Evolutionary conservation across 2,797 vertebrate genomes (phyloP).

Genomic region (Falco biarmicus): DNA sequence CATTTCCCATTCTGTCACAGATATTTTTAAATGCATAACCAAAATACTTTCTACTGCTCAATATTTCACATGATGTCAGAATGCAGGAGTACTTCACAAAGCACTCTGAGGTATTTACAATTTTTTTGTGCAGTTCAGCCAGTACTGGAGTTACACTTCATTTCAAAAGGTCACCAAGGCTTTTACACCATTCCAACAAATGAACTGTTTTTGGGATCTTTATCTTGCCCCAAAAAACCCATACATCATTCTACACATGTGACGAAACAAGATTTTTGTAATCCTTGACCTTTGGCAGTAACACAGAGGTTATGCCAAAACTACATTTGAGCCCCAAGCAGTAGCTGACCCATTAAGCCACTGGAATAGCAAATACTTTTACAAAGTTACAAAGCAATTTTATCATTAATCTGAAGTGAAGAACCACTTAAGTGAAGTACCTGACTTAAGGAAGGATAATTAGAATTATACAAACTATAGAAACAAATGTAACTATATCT

Average conservation of each 20-base stretch:
- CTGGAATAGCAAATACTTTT: not conserved
- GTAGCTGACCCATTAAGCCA: not conserved
- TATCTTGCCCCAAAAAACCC: not conserved
- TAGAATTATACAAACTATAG: not conserved
- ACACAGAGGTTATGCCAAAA: not conserved
- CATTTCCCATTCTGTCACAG: not conserved
- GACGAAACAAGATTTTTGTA: not conserved
- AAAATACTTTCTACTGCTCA: not conserved
- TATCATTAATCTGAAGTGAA: not conserved
- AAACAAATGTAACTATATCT: not conserved
- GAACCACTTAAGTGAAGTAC: not conserved
- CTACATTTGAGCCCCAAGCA: not conserved
- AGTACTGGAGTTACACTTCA: not conserved
- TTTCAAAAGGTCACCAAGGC: conserved; percentile 6
- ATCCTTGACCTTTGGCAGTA: not conserved
- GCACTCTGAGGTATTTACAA: not conserved
- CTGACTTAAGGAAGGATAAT: not conserved
- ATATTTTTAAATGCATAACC: not conserved
- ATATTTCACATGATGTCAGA: not conserved
- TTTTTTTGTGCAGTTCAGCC: not conserved
- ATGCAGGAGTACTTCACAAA: not conserved
- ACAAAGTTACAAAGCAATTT: not conserved
- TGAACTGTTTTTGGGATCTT: not conserved
- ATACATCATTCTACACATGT: not conserved
- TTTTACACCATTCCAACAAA: not conserved